phyloP scores from a whole-genome alignment of 1,140 invertebrate genomes.

The fruit fly (Drosophila melanogaster) region Release_6_plus_ISO1_MT NT_037436.4:17140501-17141000 shows the following conservation, averaged over 20 bases:
- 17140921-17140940: constrained; percentile 79
- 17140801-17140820: constrained; percentile 74
- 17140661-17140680: constrained; percentile 20
- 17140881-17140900: constrained; percentile 6
- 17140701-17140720: constrained; percentile 66
- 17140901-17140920: constrained; percentile 42
- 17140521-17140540: constrained; percentile 41
- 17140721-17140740: constrained; percentile 70
- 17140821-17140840: constrained; percentile 59
- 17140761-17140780: constrained; percentile 15
- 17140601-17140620: constrained; percentile 10
- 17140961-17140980: constrained; percentile 66
- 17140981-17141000: constrained; percentile 54
- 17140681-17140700: constrained; percentile 31
- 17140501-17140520: constrained; percentile 46
- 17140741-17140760: constrained; percentile 6
- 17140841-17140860: constrained; percentile 36
- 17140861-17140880: constrained; percentile 33
- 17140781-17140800: constrained; percentile 74
- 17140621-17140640: constrained; percentile 21
- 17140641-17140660: constrained; percentile 37
- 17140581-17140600: not conserved
- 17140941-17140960: constrained; percentile 82
- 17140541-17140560: constrained; percentile 23
- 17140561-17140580: constrained; percentile 11